phyloP scores from a whole-genome alignment of 2,797 vertebrate species.

The Hemitrygon akajei region DNA sequence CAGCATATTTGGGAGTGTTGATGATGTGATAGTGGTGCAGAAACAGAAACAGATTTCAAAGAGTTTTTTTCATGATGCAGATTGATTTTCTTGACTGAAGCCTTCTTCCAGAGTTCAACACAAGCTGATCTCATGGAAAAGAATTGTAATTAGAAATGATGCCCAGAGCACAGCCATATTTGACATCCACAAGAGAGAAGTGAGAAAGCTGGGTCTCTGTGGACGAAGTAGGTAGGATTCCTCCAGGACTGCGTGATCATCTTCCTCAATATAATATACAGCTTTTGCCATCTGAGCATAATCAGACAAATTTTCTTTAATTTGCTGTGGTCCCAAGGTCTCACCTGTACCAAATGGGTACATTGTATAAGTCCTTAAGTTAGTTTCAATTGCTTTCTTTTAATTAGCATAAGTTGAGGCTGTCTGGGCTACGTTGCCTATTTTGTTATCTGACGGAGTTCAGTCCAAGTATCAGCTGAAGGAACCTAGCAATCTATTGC shows the following conservation, averaged over 20 bases:
- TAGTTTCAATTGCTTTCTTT: neutral
- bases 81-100: neutral
- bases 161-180: neutral
- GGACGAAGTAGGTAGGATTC: neutral
- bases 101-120: neutral
- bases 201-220: neutral
- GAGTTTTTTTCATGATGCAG: neutral
- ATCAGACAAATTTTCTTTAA: neutral
- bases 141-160: neutral
- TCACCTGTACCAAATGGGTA: neutral
- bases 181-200: neutral
- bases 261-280: neutral
- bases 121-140: neutral
- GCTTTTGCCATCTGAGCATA: neutral
- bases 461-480: neutral
- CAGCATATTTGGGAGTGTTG: neutral
- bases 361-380: neutral
- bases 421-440: neutral
- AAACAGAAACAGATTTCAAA: neutral
- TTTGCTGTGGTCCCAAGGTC: neutral
- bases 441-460: neutral
- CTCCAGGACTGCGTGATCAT: neutral
- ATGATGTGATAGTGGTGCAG: neutral
- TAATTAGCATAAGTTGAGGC: neutral
- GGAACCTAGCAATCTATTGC: neutral